phyloP scores from a whole-genome alignment of 1,140 invertebrate species.

The Papilio aristodemus region DNA sequence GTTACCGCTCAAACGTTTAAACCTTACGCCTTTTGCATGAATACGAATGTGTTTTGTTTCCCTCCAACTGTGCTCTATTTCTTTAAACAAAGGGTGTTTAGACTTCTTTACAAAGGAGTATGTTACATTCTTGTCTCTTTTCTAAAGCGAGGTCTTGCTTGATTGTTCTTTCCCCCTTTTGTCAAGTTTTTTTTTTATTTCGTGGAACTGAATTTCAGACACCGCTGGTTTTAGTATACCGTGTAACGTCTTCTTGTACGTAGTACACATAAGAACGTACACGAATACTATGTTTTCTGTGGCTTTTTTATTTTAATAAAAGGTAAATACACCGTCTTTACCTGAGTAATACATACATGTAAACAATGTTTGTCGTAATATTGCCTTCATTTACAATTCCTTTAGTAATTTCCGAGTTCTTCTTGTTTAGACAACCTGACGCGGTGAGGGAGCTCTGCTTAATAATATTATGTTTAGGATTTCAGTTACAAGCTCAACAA shows the following conservation, averaged over 20 bases:
- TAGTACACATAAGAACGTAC: too few species aligned
- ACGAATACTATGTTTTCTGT: too few species aligned
- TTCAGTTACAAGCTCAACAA: too few species aligned
- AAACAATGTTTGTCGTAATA: too few species aligned
- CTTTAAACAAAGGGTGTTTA: constrained; percentile 64
- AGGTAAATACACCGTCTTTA: too few species aligned
- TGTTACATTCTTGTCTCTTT: constrained; percentile 28
- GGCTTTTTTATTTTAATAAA: too few species aligned
- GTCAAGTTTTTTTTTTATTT: constrained; percentile 19
- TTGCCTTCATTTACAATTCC: too few species aligned
- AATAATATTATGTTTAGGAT: too few species aligned
- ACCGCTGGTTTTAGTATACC: not conserved
- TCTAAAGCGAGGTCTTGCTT: constrained; percentile 5
- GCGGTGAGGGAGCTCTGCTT: too few species aligned
- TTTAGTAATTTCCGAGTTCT: too few species aligned
- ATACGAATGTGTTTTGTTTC: constrained; percentile 72
- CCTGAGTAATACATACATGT: too few species aligned
- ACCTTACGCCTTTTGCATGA: constrained; percentile 72
- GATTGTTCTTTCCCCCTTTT: constrained; percentile 15
- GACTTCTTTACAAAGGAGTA: constrained; percentile 47
- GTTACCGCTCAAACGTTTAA: constrained; percentile 71
- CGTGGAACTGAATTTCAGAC: not conserved
- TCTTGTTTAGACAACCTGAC: too few species aligned
- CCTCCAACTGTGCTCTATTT: constrained; percentile 64
- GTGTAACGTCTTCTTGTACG: not conserved